Evolutionary conservation across 2,888 invertebrate species (phyloP).

Genomic region (Venustoraphidia nigricollis): DNA sequence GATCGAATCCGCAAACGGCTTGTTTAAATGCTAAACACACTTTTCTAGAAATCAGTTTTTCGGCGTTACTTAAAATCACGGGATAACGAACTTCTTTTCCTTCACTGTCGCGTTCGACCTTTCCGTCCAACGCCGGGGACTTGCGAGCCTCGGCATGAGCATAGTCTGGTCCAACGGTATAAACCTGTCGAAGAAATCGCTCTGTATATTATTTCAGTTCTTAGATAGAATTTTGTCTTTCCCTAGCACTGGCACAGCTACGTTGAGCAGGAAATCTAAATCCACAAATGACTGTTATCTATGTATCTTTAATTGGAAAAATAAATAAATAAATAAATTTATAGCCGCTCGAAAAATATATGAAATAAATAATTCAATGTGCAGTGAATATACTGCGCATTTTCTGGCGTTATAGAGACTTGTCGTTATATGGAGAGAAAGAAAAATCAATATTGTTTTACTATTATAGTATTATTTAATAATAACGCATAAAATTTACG

Average conservation of each 20-base stretch:
- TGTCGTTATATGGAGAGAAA: too few species aligned
- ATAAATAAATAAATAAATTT: too few species aligned
- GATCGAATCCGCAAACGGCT: conserved; percentile 98
- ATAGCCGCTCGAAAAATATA: neutral
- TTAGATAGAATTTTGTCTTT: too few species aligned
- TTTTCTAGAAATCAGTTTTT: conserved; percentile 94
- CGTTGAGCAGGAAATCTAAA: too few species aligned
- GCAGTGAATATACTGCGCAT: too few species aligned
- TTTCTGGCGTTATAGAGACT: too few species aligned
- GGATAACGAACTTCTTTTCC: conserved; percentile 98
- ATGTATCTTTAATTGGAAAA: too few species aligned
- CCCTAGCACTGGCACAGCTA: too few species aligned
- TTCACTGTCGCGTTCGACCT: conserved; percentile 94
- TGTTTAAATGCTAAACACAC: conserved; percentile 95
- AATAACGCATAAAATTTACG: too few species aligned
- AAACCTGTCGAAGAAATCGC: conserved; percentile 47
- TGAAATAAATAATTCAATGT: neutral
- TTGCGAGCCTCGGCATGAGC: conserved; percentile 99
- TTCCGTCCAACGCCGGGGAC: conserved; percentile 95
- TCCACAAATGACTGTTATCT: too few species aligned
- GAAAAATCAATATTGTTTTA: too few species aligned
- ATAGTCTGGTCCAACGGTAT: conserved; percentile 98
- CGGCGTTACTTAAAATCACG: conserved; percentile 90
- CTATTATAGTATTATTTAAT: too few species aligned
- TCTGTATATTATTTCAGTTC: neutral